Evolutionary conservation across 2,113 vertebrate species (phyloP).

Genomic region (Oryctolagus cuniculus): mOryCun1.1 NC_091432.1:84875001-84875500

Average conservation of each 20-base stretch:
- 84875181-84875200: neutral
- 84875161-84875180: slow-evolving; percentile 19
- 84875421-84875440: slow-evolving; percentile 84
- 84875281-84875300: neutral
- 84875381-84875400: slow-evolving; percentile 55
- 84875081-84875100: neutral
- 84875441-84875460: slow-evolving; percentile 85
- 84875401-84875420: slow-evolving; percentile 82
- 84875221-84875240: slow-evolving; percentile 70
- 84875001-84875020: neutral
- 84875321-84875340: neutral
- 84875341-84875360: slow-evolving; percentile 27
- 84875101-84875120: neutral
- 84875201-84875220: neutral
- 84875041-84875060: neutral
- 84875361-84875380: neutral
- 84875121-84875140: neutral
- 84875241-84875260: neutral
- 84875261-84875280: slow-evolving; percentile 49
- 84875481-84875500: slow-evolving; percentile 40
- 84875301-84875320: slow-evolving; percentile 23
- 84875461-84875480: slow-evolving; percentile 83
- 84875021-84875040: neutral
- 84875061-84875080: neutral
- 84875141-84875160: slow-evolving; percentile 15